These are phyloP conservation scores for Drosophila neotestacea DNA, from an alignment of 2,888 invertebrate species.

Conservation along the genomic window DNA sequence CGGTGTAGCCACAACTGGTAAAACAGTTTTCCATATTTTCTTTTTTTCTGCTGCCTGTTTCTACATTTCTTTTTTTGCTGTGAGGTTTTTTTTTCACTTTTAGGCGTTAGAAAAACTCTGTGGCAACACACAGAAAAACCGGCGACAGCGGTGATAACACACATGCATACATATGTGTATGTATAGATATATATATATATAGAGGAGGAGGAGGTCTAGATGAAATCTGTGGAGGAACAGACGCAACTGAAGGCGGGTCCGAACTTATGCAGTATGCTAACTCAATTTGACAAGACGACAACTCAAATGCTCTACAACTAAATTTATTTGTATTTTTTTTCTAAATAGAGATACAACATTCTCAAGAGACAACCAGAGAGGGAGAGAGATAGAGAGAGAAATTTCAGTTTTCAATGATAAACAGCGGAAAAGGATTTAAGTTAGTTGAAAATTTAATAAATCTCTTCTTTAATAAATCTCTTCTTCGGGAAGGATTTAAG, in stretches of 20 bases:
- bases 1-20: constrained; percentile 54
- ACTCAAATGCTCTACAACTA: constrained; percentile 15
- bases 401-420: too few relatives aligned
- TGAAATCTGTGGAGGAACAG: constrained; percentile 36
- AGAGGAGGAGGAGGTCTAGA: constrained; percentile 5
- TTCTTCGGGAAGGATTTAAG: not conserved
- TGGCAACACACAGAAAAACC: constrained; percentile 50
- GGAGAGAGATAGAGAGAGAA: too few relatives aligned
- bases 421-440: not conserved
- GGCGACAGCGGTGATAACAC: constrained; percentile 64
- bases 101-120: constrained; percentile 37
- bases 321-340: not conserved
- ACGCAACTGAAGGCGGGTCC: constrained; percentile 10
- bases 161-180: constrained; percentile 8
- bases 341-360: constrained; percentile 1
- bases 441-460: not conserved
- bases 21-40: constrained; percentile 43
- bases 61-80: not conserved
- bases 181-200: not conserved
- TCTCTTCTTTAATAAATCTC: not conserved
- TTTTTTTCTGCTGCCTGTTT: constrained; percentile 3
- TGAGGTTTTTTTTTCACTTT: constrained; percentile 5
- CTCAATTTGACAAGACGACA: constrained; percentile 17
- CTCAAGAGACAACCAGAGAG: too few relatives aligned
- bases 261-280: constrained; percentile 25